Evolutionary conservation across 2,888 invertebrate genomes (phyloP).

Genomic region (Agrochola lota): DNA sequence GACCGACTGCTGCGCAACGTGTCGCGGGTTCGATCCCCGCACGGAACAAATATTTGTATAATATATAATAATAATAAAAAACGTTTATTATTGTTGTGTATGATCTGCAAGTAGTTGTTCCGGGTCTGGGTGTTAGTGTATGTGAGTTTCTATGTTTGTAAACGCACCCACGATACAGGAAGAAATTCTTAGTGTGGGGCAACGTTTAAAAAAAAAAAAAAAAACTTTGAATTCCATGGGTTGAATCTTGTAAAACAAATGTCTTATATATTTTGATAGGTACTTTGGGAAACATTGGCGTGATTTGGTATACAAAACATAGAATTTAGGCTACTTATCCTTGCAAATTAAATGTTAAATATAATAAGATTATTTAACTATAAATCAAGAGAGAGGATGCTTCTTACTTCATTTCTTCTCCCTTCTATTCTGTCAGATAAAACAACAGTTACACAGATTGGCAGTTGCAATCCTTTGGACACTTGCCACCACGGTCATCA

Average conservation of each 20-base stretch:
- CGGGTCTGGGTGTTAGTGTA: too few species aligned
- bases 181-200: too few species aligned
- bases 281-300: neutral
- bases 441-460: neutral
- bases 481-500: neutral
- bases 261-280: neutral
- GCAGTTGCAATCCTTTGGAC: neutral
- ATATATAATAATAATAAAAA: too few species aligned
- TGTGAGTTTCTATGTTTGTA: too few species aligned
- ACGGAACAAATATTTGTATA: too few species aligned
- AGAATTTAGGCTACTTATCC: neutral
- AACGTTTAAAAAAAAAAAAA: too few species aligned
- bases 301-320: neutral
- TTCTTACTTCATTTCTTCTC: neutral
- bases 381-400: neutral
- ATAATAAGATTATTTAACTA: neutral
- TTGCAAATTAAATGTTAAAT: neutral
- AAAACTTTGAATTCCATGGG: neutral
- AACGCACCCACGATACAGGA: too few species aligned
- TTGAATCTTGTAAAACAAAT: neutral
- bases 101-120: too few species aligned
- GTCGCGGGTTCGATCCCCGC: too few species aligned
- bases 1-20: too few species aligned
- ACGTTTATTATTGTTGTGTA: too few species aligned
- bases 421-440: neutral